Base-by-base conservation (phyloP, 2,113 vertebrate species). In the Mirza zaza region DNA sequence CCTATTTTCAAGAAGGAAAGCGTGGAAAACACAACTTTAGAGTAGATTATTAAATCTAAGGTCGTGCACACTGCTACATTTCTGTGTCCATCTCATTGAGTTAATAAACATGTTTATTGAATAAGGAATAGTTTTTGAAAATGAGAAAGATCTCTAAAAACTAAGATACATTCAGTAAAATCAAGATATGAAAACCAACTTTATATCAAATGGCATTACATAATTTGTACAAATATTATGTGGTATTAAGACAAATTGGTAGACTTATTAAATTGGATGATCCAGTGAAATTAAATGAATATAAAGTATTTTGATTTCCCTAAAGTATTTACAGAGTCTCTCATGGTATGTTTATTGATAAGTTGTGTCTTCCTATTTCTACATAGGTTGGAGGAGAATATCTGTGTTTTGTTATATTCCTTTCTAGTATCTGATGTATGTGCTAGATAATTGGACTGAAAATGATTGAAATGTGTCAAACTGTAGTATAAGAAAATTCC, bases 1-100 rank as follows among this genome's bases (percentile, higher is more conserved):
- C 12, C 5, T 85, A 23, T 97, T 82, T 81, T 80, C 21, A 91
- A 85, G 80, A 92, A 86, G 25, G 42, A 59, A 34, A 91, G 39
- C 21, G 32, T 71, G 29, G 32, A 90, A 92, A 92, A 70, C 65
- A 63, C 18, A 68, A 32, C 87, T 93, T 87, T 84, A 67, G 71
- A 89, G 59, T 6, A 79, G 55, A 76, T 85, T 73, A 80, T 88
- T 88, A 91, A 86, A 81, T 39, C 39, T 75, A 45, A 87, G 36
- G 5, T 27, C 17, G 6, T 59, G 34, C 12, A 45, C 2, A 12
- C 13, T 77, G 73, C 34, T 34, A 77, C 3, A 39, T 14, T 92
- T 96, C 80, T 29, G 70, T 67, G 42, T 36, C 63, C 13, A 48
- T 80, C 11, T 77, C 29, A 70, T 68, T 27, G 55, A 82, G 32